A percentile compares a stretch with the other conserved stretches of the same genome.
Conservation (phyloP, 2,888 invertebrate genomes). For the Drosophila greeni region DNA sequence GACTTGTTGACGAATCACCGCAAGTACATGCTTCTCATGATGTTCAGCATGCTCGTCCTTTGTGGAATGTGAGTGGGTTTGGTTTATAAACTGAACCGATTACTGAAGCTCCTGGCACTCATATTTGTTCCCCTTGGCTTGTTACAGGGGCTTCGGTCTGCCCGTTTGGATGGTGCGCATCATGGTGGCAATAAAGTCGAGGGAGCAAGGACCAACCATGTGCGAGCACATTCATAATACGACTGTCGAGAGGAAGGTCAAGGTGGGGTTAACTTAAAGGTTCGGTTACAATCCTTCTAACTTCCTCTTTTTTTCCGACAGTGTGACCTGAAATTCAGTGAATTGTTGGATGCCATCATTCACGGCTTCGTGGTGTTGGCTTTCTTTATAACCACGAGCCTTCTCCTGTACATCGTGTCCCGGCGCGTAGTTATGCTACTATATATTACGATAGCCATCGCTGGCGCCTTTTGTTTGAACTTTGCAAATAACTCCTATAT, state of each 20-base stretch:
- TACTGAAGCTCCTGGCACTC: background rate
- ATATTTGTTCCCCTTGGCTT: too few relatives aligned
- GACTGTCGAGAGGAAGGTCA: fast-evolving
- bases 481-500: background rate
- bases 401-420: background rate
- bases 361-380: conserved; percentile 1
- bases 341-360: conserved; percentile 7
- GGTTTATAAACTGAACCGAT: too few relatives aligned
- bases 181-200: background rate
- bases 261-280: background rate
- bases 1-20: background rate
- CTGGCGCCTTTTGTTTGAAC: background rate
- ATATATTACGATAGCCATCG: background rate
- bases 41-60: background rate
- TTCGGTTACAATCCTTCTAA: too few relatives aligned
- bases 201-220: background rate
- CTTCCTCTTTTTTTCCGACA: background rate
- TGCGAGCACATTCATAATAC: background rate
- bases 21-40: background rate
- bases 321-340: background rate
- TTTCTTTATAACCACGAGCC: conserved; percentile 4
- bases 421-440: background rate
- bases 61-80: conserved; percentile 10
- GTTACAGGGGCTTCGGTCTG: conserved; percentile 5
- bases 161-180: conserved; percentile 26